A percentile compares a stretch with the other conserved stretches of the same genome.
These are phyloP conservation scores for Caenorhabditis uteleia DNA, from an alignment of 2,888 invertebrate species.

Conservation along the genomic window DNA sequence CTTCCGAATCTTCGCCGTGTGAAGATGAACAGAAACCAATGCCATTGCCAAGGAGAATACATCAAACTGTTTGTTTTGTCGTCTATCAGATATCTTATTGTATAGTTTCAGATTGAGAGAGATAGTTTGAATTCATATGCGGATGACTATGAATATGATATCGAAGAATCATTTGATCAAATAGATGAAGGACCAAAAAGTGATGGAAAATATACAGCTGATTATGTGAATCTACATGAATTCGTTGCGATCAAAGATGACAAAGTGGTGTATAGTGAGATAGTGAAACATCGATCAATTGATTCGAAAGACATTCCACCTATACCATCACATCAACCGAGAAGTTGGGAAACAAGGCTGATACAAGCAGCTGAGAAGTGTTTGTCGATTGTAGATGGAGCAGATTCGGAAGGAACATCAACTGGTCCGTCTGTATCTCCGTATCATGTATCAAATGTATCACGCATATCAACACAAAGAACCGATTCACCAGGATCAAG, in stretches of 20 bases:
- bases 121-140: slow-evolving; percentile 62
- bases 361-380: slow-evolving; percentile 61
- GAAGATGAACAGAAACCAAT: slow-evolving; percentile 53
- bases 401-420: slow-evolving; percentile 37
- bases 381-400: slow-evolving; percentile 29
- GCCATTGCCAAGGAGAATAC: slow-evolving; percentile 44
- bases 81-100: not conserved
- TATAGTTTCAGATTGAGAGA: slow-evolving; percentile 54
- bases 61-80: slow-evolving; percentile 4
- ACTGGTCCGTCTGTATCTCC: slow-evolving; percentile 33
- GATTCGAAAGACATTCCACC: slow-evolving; percentile 36
- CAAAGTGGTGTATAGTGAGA: slow-evolving; percentile 56
- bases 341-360: slow-evolving; percentile 52
- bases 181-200: slow-evolving; percentile 24
- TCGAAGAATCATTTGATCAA: slow-evolving; percentile 62
- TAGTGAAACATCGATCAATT: slow-evolving; percentile 45
- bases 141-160: slow-evolving; percentile 63
- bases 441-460: slow-evolving; percentile 40
- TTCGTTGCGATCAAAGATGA: slow-evolving; percentile 60
- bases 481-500: slow-evolving; percentile 36
- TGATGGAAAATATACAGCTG: slow-evolving; percentile 33
- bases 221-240: slow-evolving; percentile 63
- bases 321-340: slow-evolving; percentile 45
- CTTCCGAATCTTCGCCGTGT: slow-evolving; percentile 57
- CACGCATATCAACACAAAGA: slow-evolving; percentile 15